Evolutionary conservation across 2,113 vertebrate species (phyloP).

Genomic region (Albula glossodonta): DNA sequence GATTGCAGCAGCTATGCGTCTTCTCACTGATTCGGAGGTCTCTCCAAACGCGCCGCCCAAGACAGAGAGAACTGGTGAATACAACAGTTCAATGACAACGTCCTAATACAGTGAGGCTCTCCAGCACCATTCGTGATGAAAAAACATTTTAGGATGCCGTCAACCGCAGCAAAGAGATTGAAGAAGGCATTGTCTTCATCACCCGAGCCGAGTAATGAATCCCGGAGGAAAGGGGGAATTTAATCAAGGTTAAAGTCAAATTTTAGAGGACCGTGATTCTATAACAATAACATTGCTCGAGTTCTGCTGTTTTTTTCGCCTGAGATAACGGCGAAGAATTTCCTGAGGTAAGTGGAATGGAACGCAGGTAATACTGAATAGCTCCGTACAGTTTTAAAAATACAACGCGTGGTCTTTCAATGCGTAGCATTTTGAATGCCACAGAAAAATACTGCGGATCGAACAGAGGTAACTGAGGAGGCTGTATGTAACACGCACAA

Average conservation of each 20-base stretch:
- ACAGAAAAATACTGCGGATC: background rate
- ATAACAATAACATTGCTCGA: background rate
- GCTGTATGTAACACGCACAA: background rate
- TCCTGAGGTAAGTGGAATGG: background rate
- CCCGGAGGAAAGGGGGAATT: background rate
- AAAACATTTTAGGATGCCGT: background rate
- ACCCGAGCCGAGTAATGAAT: background rate
- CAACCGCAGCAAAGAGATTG: background rate
- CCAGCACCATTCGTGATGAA: background rate
- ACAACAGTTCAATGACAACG: background rate
- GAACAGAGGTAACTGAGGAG: background rate
- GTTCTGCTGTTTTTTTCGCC: background rate
- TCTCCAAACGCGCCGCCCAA: constrained; percentile 3
- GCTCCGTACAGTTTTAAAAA: background rate
- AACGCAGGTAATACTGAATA: background rate
- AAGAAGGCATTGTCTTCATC: background rate
- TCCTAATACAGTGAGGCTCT: background rate
- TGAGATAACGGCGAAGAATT: background rate
- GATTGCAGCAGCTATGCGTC: constrained; percentile 9
- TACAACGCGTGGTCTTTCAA: background rate
- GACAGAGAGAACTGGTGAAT: background rate
- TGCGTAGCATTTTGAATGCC: background rate
- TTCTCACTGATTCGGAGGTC: background rate
- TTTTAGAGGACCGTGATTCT: background rate
- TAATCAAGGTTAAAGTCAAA: background rate